These are phyloP conservation scores for Cladorhizidae sp. DNA, from an alignment of 37 sponge, comb jelly and placozoan genomes.

Conservation along the genomic window DNA sequence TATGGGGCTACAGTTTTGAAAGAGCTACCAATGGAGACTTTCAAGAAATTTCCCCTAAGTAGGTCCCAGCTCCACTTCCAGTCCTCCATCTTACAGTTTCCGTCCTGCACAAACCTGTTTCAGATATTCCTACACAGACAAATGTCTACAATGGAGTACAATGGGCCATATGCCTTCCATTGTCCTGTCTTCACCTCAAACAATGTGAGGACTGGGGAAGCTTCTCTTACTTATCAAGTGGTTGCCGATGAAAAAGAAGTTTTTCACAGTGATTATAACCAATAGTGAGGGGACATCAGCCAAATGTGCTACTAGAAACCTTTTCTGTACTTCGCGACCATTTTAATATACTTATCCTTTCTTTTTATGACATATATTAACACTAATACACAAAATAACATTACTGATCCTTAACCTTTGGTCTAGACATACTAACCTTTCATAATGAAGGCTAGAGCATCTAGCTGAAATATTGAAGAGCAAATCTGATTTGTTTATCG, in stretches of 20 bases:
- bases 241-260: neutral
- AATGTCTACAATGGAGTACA: constrained; percentile 14
- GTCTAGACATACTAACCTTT: too few relatives aligned
- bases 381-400: too few relatives aligned
- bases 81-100: constrained; percentile 61
- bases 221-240: too few relatives aligned
- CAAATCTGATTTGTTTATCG: too few relatives aligned
- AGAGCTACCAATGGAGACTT: constrained; percentile 64
- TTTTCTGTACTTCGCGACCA: constrained; percentile 65
- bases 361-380: too few relatives aligned
- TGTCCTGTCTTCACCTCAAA: constrained; percentile 52
- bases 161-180: constrained; percentile 39
- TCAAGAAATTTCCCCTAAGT: constrained; percentile 65
- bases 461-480: too few relatives aligned
- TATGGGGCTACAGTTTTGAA: constrained; percentile 83
- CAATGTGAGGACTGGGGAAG: neutral
- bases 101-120: neutral
- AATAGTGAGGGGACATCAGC: constrained; percentile 52
- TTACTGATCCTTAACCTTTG: too few relatives aligned
- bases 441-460: too few relatives aligned
- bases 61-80: constrained; percentile 55
- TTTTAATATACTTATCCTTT: too few relatives aligned
- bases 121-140: neutral
- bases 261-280: constrained; percentile 44
- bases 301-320: constrained; percentile 67